These are phyloP conservation scores for Zaprionus obscuricornis DNA, from an alignment of 2,888 invertebrate species.

Conservation along the genomic window DNA sequence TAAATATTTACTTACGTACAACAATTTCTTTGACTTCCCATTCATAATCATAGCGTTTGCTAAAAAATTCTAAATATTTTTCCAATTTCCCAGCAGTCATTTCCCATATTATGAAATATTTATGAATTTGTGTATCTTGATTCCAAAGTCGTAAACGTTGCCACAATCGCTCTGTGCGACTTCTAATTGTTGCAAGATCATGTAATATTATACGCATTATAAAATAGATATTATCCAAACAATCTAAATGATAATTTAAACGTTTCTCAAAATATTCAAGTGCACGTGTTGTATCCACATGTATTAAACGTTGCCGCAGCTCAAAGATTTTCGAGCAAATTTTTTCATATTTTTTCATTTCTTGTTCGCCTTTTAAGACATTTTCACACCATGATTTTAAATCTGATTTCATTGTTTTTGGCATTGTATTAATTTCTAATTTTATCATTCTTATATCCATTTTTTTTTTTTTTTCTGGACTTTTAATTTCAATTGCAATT, in stretches of 20 bases:
- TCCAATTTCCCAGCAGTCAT: slow-evolving; percentile 9
- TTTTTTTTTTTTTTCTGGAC: background rate
- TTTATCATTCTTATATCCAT: too few relatives aligned
- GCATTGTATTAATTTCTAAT: too few relatives aligned
- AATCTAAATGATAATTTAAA: background rate
- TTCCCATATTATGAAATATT: background rate
- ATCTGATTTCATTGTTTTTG: too few relatives aligned
- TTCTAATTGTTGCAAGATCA: too few relatives aligned
- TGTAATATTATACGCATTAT: too few relatives aligned
- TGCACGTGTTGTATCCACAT: background rate
- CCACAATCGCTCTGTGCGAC: slow-evolving; percentile 23
- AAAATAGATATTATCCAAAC: background rate
- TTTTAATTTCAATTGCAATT: background rate
- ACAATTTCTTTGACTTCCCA: slow-evolving; percentile 65
- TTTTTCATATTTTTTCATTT: slow-evolving; percentile 7
- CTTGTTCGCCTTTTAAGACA: too few relatives aligned
- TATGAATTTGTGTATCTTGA: slow-evolving; percentile 20
- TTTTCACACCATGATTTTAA: too few relatives aligned
- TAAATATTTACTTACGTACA: slow-evolving; percentile 32
- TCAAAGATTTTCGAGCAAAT: slow-evolving; percentile 3
- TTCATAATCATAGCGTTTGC: slow-evolving; percentile 44
- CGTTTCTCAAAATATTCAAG: background rate
- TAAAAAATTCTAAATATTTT: slow-evolving; percentile 32
- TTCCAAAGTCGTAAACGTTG: slow-evolving; percentile 32
- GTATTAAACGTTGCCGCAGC: too few relatives aligned